Evolutionary conservation across 2,888 invertebrate species (phyloP).

Genomic region (Tetanocera ferruginea): DNA sequence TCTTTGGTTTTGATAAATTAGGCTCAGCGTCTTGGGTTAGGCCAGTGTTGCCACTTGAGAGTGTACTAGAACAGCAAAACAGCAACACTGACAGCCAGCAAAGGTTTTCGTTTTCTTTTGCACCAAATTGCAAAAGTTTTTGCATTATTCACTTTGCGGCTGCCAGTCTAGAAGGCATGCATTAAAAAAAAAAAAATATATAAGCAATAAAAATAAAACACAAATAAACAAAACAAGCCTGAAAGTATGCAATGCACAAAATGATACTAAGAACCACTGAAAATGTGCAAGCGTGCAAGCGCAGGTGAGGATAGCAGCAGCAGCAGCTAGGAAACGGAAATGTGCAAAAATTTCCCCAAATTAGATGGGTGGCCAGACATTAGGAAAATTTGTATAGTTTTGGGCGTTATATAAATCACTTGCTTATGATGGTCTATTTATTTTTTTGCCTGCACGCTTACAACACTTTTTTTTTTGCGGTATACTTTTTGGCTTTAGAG

Average conservation of each 20-base stretch:
- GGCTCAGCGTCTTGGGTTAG: constrained; percentile 62
- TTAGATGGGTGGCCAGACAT: constrained; percentile 48
- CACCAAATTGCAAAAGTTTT: constrained; percentile 62
- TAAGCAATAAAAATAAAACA: constrained; percentile 37
- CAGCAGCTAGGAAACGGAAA: constrained; percentile 44
- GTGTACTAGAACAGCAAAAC: constrained; percentile 34
- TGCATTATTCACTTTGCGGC: constrained; percentile 65
- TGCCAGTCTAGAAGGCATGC: constrained; percentile 51
- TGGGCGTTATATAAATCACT: neutral
- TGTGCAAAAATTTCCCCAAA: constrained; percentile 52
- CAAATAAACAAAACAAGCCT: neutral
- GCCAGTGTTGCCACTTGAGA: constrained; percentile 48
- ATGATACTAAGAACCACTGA: constrained; percentile 34
- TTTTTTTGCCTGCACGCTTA: constrained; percentile 5
- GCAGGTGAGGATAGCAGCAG: neutral
- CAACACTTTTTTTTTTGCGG: neutral
- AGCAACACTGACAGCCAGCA: constrained; percentile 27
- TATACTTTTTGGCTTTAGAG: constrained; percentile 18
- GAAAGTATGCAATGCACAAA: constrained; percentile 43
- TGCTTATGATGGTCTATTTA: neutral
- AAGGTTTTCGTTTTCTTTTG: constrained; percentile 1
- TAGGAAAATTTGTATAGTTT: constrained; percentile 36
- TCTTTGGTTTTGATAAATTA: constrained; percentile 64
- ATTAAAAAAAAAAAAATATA: constrained; percentile 51
- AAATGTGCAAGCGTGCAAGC: constrained; percentile 59